phyloP scores from a whole-genome alignment of 2,888 invertebrate genomes.

The Silvanus unidentatus region DNA sequence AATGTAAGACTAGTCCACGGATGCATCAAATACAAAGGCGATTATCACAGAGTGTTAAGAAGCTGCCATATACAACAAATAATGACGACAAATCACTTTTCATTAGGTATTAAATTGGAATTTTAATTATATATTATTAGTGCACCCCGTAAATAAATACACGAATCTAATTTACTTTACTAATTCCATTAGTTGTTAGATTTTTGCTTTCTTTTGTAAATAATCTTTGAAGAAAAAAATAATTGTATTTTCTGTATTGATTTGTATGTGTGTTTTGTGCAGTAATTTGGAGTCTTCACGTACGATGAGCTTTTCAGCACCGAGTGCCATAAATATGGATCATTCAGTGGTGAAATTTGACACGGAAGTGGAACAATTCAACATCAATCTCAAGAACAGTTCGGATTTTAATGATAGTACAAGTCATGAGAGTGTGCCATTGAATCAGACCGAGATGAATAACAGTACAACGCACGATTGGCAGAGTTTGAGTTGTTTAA shows the following conservation, averaged over 20 bases:
- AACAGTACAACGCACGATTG: slow-evolving; percentile 63
- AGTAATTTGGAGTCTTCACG: slow-evolving; percentile 66
- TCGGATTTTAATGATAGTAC: slow-evolving; percentile 37
- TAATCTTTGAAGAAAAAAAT: too few species aligned
- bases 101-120: slow-evolving; percentile 26
- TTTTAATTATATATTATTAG: slow-evolving; percentile 4
- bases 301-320: slow-evolving; percentile 77
- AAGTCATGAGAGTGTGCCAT: slow-evolving; percentile 47
- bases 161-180: slow-evolving; percentile 1
- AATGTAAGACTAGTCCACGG: background rate
- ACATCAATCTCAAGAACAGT: slow-evolving; percentile 39
- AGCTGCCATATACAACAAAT: slow-evolving; percentile 20
- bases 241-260: too few species aligned
- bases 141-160: background rate
- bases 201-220: background rate
- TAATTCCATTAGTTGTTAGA: background rate
- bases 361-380: slow-evolving; percentile 47
- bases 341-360: slow-evolving; percentile 66
- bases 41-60: slow-evolving; percentile 22
- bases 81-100: slow-evolving; percentile 25
- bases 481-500: slow-evolving; percentile 77
- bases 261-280: slow-evolving; percentile 1
- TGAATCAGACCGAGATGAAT: slow-evolving; percentile 23
- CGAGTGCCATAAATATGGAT: slow-evolving; percentile 77
- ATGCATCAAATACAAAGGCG: slow-evolving; percentile 19